Conservation (phyloP, 2,888 invertebrate genomes). For the Athripsodes cinereus region DNA sequence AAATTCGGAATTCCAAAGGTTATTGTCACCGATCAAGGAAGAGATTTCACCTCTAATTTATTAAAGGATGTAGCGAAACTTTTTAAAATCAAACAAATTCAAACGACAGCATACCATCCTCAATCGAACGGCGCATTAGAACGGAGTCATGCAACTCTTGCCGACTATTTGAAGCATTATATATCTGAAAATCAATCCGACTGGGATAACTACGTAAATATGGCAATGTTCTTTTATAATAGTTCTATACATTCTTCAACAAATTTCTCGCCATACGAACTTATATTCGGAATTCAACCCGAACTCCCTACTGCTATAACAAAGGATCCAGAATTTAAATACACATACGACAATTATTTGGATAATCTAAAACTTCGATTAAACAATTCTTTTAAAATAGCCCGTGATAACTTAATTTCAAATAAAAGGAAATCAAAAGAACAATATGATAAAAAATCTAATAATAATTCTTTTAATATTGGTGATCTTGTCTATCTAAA, state of each 20-base stretch:
- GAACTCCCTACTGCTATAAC: constrained; percentile 26
- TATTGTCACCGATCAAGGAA: constrained; percentile 49
- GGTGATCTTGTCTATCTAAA: constrained; percentile 25
- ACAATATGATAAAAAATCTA: constrained; percentile 25
- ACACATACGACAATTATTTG: constrained; percentile 30
- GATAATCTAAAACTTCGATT: constrained; percentile 23
- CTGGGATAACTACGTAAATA: constrained; percentile 32
- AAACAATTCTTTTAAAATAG: constrained; percentile 28
- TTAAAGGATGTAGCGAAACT: constrained; percentile 30
- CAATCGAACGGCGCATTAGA: constrained; percentile 32
- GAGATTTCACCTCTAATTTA: constrained; percentile 37
- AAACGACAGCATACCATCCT: constrained; percentile 31
- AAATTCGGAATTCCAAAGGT: constrained; percentile 37
- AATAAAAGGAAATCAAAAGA: constrained; percentile 28
- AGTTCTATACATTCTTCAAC: constrained; percentile 30
- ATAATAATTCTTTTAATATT: constrained; percentile 23
- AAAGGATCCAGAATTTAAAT: constrained; percentile 28
- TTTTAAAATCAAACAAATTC: constrained; percentile 31
- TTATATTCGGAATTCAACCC: constrained; percentile 29
- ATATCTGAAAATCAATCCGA: constrained; percentile 29
- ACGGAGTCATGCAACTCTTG: constrained; percentile 31
- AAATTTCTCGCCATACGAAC: constrained; percentile 30
- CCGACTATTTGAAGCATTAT: constrained; percentile 31
- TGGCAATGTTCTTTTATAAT: constrained; percentile 31
- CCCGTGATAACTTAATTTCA: constrained; percentile 27